Evolutionary conservation across 2,888 invertebrate species (phyloP), one percentile per base, ranked within the genome.

Genomic region (Pediacus dermestoides): DNA sequence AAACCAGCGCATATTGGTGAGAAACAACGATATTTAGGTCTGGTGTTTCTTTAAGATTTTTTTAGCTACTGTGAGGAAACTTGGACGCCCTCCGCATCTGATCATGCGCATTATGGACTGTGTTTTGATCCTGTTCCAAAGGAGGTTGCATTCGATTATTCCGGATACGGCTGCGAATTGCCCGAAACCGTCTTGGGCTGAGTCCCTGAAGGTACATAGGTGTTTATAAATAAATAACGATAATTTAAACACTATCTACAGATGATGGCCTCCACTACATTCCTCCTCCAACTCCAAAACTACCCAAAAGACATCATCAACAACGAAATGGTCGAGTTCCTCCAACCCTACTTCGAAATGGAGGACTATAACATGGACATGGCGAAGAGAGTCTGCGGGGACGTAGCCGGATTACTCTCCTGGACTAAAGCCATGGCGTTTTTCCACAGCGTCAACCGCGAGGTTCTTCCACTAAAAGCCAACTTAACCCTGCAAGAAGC

Each of bases 21-120:
- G 32, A 3, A 16, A 34, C 14, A 23, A 2, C 2, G 2, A 14
- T 14, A 8, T 16, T 26, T 8, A 4, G 2, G 2, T 8, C 11
- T 2, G 8, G 9, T 22, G 12, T 21, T 16, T 30, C 10, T 26
- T 34, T 27, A 40, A 27, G 26, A 30, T 34, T 31, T 25, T 41
- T 48, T 58, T 50, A 64, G 70, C 93, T 1, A 92, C 92, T 31
- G 95, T 96, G 1, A 76, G 95, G 51, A 96, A 96, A 69, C 70
- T 96, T 36, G 95, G 93, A 4, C 78, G 95, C 46, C 96, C 96
- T 1, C 96, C 96, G 1, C 95, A 95, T 72, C 74, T 96, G 6
- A 96, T 96, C 60, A 89, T 96, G 95, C 78, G 95, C 46, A 96
- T 96, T 53, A 96, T 96, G 96, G 96, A 96, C 67, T 92, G 91